phyloP scores from a whole-genome alignment of 2,797 vertebrate genomes.

The Mionectes olivaceus region DNA sequence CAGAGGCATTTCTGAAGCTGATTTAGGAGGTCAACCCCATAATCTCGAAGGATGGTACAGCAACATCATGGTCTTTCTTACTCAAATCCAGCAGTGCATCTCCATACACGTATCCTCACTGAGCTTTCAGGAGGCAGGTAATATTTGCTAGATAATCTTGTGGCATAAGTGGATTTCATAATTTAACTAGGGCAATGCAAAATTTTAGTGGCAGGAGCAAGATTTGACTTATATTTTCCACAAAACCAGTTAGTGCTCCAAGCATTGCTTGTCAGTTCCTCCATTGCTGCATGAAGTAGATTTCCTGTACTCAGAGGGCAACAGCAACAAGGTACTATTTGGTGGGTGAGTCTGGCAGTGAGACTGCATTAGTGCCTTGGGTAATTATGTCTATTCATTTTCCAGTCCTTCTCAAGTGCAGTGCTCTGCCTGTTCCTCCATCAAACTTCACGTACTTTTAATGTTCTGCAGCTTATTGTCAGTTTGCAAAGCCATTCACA shows the following conservation, averaged over 20 bases:
- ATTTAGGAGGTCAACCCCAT: rapidly evolving
- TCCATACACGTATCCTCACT: rapidly evolving
- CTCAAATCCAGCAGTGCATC: background rate
- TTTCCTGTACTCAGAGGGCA: background rate
- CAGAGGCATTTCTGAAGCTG: background rate
- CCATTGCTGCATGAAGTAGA: background rate
- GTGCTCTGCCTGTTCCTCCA: background rate
- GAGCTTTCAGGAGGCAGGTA: background rate
- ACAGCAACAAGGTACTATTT: background rate
- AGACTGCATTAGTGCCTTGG: background rate
- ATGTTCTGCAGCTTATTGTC: background rate
- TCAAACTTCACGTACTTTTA: background rate
- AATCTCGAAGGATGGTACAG: background rate
- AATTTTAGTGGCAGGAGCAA: background rate
- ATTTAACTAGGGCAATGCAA: background rate
- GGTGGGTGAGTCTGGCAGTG: background rate
- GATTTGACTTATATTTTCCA: background rate
- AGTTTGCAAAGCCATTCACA: background rate
- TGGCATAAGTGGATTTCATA: background rate
- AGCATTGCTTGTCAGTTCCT: background rate
- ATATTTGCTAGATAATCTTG: background rate
- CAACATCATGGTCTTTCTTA: background rate
- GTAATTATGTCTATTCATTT: background rate
- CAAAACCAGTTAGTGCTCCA: background rate
- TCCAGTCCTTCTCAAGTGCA: background rate